phyloP scores from a whole-genome alignment of 2,113 vertebrate genomes.

The Ictalurus furcatus region DNA sequence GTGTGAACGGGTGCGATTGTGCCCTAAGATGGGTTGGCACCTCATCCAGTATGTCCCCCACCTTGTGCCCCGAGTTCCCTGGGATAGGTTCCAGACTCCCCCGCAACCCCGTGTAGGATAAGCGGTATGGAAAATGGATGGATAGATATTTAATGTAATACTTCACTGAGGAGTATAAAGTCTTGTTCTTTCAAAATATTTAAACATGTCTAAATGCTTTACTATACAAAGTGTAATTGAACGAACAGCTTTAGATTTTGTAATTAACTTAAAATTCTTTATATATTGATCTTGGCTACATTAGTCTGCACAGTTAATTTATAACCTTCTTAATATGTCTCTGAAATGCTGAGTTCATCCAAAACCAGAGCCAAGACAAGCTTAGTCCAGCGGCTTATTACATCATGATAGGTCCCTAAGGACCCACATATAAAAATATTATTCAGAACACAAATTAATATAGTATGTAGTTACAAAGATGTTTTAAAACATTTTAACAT shows the following conservation, averaged over 20 bases:
- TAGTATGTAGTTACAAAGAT: background rate
- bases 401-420: slow-evolving; percentile 42
- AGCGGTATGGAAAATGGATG: too few species aligned
- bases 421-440: slow-evolving; percentile 43
- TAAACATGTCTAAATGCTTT: background rate
- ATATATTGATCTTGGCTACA: slow-evolving; percentile 52
- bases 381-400: slow-evolving; percentile 53
- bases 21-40: too few species aligned
- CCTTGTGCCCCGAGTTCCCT: too few species aligned
- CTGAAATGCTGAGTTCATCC: slow-evolving; percentile 59
- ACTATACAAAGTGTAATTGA: background rate
- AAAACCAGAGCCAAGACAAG: slow-evolving; percentile 45
- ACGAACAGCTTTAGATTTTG: slow-evolving; percentile 8
- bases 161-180: background rate
- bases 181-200: background rate
- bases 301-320: slow-evolving; percentile 3
- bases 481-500: background rate
- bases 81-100: too few species aligned
- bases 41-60: too few species aligned
- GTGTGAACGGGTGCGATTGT: too few species aligned
- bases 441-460: background rate
- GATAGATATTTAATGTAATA: too few species aligned
- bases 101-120: too few species aligned
- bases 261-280: slow-evolving; percentile 34
- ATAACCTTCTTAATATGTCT: slow-evolving; percentile 54